phyloP scores from a whole-genome alignment of 2,113 vertebrate genomes.

The Apteryx mantelli region DNA sequence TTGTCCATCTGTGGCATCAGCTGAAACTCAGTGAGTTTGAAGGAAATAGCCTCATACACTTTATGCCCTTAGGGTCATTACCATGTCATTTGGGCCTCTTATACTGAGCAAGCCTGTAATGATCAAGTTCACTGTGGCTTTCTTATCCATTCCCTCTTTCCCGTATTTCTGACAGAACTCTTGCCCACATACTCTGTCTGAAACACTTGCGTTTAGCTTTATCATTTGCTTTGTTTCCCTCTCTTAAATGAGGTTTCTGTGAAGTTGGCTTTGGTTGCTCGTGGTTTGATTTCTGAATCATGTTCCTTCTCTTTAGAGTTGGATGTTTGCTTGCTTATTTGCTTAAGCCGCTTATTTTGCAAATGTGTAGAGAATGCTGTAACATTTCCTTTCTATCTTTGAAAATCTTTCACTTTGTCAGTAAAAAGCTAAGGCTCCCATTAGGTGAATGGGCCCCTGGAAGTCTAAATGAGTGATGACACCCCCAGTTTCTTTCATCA shows the following conservation, averaged over 20 bases:
- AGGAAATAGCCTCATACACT: not conserved
- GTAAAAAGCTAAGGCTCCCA: not conserved
- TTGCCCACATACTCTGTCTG: not conserved
- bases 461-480: not conserved
- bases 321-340: not conserved
- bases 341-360: not conserved
- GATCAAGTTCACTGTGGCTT: not conserved
- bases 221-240: not conserved
- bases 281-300: not conserved
- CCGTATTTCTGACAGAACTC: accelerated
- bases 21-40: not conserved
- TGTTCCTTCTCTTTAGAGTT: not conserved
- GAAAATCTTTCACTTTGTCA: not conserved
- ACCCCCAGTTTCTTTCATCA: not conserved
- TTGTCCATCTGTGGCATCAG: not conserved
- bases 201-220: not conserved
- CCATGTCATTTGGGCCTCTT: not conserved
- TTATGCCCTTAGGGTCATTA: not conserved
- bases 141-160: not conserved
- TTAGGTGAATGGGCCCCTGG: not conserved
- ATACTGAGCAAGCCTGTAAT: not conserved
- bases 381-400: accelerated
- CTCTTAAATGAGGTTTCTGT: not conserved
- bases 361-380: not conserved
- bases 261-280: not conserved